phyloP scores from a whole-genome alignment of 2,113 vertebrate genomes.

The Tachysurus vachellii region DNA sequence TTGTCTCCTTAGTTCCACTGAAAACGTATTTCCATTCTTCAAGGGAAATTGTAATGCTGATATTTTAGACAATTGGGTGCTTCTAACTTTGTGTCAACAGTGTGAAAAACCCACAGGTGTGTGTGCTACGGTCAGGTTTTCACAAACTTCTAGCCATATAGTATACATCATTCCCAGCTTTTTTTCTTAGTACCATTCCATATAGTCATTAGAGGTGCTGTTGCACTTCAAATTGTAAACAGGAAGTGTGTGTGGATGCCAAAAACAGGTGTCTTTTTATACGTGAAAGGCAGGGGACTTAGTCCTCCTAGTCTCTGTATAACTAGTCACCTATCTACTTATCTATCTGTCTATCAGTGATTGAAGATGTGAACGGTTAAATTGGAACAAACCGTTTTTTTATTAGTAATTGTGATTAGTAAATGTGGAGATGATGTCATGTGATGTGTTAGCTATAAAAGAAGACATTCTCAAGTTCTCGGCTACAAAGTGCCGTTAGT shows the following conservation, averaged over 20 bases:
- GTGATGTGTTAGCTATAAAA: constrained; percentile 28
- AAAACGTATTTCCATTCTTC: too few relatives aligned
- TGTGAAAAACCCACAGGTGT: not conserved
- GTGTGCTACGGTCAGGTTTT: not conserved
- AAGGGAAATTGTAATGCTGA: not conserved
- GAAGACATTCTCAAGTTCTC: constrained; percentile 12
- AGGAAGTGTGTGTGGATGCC: too few relatives aligned
- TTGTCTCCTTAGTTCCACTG: not conserved
- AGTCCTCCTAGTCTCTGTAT: too few relatives aligned
- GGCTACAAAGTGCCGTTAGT: constrained; percentile 17
- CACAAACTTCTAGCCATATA: not conserved
- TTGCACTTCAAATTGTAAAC: not conserved
- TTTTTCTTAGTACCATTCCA: too few relatives aligned
- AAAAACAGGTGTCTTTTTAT: too few relatives aligned
- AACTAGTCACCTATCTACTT: not conserved
- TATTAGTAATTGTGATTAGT: not conserved
- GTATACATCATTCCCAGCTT: not conserved
- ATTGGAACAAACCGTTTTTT: not conserved
- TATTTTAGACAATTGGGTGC: not conserved
- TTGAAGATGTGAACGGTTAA: not conserved
- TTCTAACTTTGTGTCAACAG: too few relatives aligned
- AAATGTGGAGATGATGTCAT: constrained; percentile 37
- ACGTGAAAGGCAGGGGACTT: too few relatives aligned
- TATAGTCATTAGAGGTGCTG: not conserved
- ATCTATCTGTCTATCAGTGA: not conserved